Evolutionary conservation across 2,888 invertebrate genomes (phyloP).

Genomic region (Hyppa rectilinea): DNA sequence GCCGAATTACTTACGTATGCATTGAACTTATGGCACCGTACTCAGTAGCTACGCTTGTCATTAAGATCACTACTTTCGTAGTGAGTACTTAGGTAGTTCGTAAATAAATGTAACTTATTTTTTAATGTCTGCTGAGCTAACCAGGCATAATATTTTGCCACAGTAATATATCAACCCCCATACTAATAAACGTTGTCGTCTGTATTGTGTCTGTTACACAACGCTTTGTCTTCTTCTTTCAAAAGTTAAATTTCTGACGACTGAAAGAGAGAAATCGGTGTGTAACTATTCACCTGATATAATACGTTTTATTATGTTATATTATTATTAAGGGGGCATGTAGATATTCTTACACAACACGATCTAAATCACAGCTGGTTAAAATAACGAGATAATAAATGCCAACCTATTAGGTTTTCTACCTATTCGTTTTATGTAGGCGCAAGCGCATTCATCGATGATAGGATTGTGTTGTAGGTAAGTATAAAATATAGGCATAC

Average conservation of each 20-base stretch:
- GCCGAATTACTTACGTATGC: too few relatives aligned
- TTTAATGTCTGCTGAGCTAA: background rate
- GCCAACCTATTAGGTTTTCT: slow-evolving; percentile 39
- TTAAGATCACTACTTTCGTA: too few relatives aligned
- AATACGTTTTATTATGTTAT: too few relatives aligned
- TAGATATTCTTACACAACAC: slow-evolving; percentile 37
- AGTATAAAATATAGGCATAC: background rate
- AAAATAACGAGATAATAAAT: slow-evolving; percentile 47
- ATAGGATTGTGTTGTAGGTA: background rate
- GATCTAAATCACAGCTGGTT: slow-evolving; percentile 38
- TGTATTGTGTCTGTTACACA: too few relatives aligned
- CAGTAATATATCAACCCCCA: too few relatives aligned
- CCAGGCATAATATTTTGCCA: too few relatives aligned
- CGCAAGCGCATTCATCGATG: background rate
- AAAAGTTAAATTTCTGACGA: too few relatives aligned
- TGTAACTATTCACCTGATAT: too few relatives aligned
- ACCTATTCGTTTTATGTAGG: slow-evolving; percentile 1
- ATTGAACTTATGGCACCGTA: background rate
- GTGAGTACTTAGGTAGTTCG: background rate
- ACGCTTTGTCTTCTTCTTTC: too few relatives aligned
- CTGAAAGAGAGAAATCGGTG: too few relatives aligned
- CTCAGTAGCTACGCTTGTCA: background rate
- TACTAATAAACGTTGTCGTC: too few relatives aligned
- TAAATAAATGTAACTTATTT: background rate
- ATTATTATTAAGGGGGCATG: too few relatives aligned